Evolutionary conservation across 2,797 vertebrate genomes (phyloP).

Genomic region (Sebastes iracundus): DNA sequence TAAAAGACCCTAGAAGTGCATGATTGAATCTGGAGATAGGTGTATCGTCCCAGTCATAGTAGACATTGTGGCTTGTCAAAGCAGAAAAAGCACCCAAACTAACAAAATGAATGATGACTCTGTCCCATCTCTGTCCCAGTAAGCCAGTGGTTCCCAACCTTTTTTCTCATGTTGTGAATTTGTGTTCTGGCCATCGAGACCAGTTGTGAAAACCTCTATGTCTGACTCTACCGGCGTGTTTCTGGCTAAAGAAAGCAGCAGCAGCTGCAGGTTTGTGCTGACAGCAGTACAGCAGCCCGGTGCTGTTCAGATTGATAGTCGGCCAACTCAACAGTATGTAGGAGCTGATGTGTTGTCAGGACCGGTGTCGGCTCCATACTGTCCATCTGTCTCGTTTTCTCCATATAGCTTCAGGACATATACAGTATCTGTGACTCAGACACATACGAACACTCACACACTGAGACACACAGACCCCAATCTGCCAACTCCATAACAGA

Average conservation of each 20-base stretch:
- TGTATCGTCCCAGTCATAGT: no score
- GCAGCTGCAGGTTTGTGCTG: conserved; percentile 16
- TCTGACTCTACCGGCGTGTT: background rate
- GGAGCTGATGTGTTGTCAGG: conserved; percentile 38
- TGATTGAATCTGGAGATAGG: no score
- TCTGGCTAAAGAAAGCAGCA: background rate
- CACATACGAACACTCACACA: background rate
- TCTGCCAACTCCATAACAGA: conserved; percentile 19
- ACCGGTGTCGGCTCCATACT: conserved; percentile 1
- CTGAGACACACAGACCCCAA: conserved; percentile 12
- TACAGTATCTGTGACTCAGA: conserved; percentile 24
- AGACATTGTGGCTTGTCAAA: no score
- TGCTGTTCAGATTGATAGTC: background rate
- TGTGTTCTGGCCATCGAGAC: background rate
- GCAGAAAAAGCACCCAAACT: background rate
- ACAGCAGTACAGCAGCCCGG: conserved; percentile 4
- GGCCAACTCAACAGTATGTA: conserved; percentile 34
- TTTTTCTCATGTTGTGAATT: background rate
- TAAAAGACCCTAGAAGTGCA: no score
- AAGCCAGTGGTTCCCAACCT: background rate
- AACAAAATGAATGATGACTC: background rate
- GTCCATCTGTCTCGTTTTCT: conserved; percentile 31
- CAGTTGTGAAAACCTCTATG: background rate
- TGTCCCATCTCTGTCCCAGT: background rate
- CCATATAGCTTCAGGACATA: conserved; percentile 12